These are phyloP conservation scores for Drosophila rhopaloa DNA, from an alignment of 1,140 invertebrate species.

Conservation along the genomic window DNA sequence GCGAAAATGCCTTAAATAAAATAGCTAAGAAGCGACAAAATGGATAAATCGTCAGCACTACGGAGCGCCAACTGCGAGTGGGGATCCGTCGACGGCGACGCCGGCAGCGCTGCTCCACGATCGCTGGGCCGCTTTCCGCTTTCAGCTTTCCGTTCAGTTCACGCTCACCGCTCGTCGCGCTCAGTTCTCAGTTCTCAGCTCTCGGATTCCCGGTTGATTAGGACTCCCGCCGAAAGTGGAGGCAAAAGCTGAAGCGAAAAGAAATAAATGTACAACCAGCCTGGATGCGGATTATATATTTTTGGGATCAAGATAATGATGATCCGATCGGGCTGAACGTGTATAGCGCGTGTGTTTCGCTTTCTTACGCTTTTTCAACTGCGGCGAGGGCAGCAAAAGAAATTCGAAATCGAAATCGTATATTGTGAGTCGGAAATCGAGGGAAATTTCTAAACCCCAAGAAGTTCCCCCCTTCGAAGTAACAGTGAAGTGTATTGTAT, in stretches of 20 bases:
- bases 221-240: conserved; percentile 54
- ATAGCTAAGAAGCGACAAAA: neutral
- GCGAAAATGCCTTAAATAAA: neutral
- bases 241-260: conserved; percentile 15
- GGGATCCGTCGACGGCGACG: neutral
- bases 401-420: conserved; percentile 3
- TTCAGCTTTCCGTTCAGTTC: conserved; percentile 24
- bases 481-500: conserved; percentile 46
- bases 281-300: conserved; percentile 56
- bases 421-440: conserved; percentile 8
- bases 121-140: conserved; percentile 25
- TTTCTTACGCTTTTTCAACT: conserved; percentile 30
- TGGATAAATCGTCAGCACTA: conserved; percentile 11
- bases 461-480: conserved; percentile 37
- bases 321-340: conserved; percentile 60
- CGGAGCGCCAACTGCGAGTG: conserved; percentile 10
- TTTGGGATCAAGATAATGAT: conserved; percentile 62
- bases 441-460: conserved; percentile 27
- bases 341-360: conserved; percentile 33
- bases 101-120: conserved; percentile 22
- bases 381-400: conserved; percentile 43
- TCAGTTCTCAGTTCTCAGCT: conserved; percentile 16
- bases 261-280: conserved; percentile 32
- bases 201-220: neutral
- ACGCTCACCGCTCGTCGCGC: conserved; percentile 39